Base-by-base conservation (phyloP, 2,113 vertebrate species). In the Glaucidium brasilianum region DNA sequence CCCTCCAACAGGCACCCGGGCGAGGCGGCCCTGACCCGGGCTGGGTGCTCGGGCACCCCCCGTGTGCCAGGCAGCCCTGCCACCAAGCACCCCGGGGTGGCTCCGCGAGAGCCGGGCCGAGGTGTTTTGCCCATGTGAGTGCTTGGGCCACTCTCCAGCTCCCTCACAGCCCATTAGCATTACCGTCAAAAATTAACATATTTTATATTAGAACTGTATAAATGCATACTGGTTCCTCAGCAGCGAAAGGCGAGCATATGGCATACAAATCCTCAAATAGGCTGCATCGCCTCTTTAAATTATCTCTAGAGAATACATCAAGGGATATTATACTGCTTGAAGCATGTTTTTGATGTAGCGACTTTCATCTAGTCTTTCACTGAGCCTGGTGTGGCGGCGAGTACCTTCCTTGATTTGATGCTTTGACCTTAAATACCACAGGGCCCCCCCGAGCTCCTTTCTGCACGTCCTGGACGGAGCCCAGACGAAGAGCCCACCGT, bases 241-340 rank as follows among this genome's bases (percentile, higher is more conserved):
- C 66, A 85, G 72, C 18, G 11, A 45, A 45, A 58, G 32, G 85
- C 11, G 5, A 95, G 90, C 94, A 91, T 81, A 93, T 91, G 93
- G 91, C 79, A 35, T 8, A 39, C 50, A 74, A 83, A 86, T 39
- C 81, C 92, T 86, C 96, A 85, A 68, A 80, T 5, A 91, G 78
- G 88, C 89, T 64, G 87, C 84, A n/a, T 32, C n/a, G 62, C 92
- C 90, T 93, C 95, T 94, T 92, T 94, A 96, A 95, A 95, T 86
- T 64, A 72, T 85, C 94, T 93, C 97, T 23, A 23, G 95, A 91
- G 95, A 93, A 83, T 12, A 95, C 95, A 96, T 92, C 96, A 96
- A 95, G 95, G 90, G 69, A 52, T 60, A n/a, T 91, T 67, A 62
- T 12, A 47, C 77, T 41, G 91, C 96, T 96, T 92, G 94, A 95